Evolutionary conservation across 2,888 invertebrate species (phyloP).

Genomic region (Odontocerum albicorne): DNA sequence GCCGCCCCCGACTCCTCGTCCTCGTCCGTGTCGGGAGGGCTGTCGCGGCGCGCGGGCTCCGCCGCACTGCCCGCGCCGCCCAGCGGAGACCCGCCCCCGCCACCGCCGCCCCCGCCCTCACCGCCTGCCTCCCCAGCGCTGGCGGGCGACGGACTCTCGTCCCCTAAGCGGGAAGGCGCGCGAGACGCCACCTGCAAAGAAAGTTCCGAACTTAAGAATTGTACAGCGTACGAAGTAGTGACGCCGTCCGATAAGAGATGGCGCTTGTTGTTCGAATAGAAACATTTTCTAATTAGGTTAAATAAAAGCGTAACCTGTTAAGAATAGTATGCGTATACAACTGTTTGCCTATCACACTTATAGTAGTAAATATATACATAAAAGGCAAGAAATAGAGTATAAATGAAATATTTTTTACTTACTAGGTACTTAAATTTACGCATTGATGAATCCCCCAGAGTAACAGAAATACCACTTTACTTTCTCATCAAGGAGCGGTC

Average conservation of each 20-base stretch:
- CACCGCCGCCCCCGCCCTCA: slow-evolving; percentile 50
- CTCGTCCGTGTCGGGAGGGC: slow-evolving; percentile 48
- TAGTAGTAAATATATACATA: too few species aligned
- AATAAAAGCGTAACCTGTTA: too few species aligned
- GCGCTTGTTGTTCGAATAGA: too few species aligned
- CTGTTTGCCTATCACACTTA: too few species aligned
- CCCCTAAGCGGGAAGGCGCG: slow-evolving; percentile 33
- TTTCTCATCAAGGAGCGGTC: too few species aligned
- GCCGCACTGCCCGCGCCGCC: slow-evolving; percentile 55
- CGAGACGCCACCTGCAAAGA: slow-evolving; percentile 33
- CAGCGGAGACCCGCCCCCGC: slow-evolving; percentile 46
- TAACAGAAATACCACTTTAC: too few species aligned
- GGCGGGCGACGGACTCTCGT: slow-evolving; percentile 38
- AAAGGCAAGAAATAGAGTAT: too few species aligned
- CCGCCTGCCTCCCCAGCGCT: slow-evolving; percentile 53
- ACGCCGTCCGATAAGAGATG: slow-evolving; percentile 9
- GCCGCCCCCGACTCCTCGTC: slow-evolving; percentile 52
- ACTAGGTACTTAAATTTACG: too few species aligned
- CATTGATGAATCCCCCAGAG: too few species aligned
- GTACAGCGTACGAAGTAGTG: neutral
- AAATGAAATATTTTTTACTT: too few species aligned
- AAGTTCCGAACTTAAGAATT: neutral
- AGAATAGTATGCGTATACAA: too few species aligned
- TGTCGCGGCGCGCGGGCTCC: slow-evolving; percentile 42
- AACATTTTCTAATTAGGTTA: too few species aligned